Evolutionary conservation across 2,113 vertebrate genomes (phyloP), one percentile per base, ranked within the genome.

Genomic region (Lepus americanus): DNA sequence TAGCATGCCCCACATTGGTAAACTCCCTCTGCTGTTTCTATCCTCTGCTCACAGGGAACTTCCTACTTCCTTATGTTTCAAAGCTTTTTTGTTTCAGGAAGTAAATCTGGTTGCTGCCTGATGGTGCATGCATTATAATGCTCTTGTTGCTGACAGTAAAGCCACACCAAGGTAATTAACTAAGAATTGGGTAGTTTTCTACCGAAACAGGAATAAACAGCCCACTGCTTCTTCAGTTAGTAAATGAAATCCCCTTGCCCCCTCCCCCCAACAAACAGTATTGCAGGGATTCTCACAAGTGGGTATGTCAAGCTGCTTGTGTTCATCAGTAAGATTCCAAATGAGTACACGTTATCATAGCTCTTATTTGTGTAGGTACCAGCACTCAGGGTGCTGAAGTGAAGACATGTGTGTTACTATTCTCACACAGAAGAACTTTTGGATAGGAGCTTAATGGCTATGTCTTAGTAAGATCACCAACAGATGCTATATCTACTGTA

Each of bases 121-220:
- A 81, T 36, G 83, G 3, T 87, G 79, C 79, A 94, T 82, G 83
- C 74, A 95, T 92, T 97, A 83, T 95, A 69, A 89, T 79, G 11
- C 14, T 36, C 22, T 55, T 72, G 78, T 94, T 96, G 88, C 92
- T 87, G 80, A 95, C 79, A 95, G 97, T 53, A 96, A 82, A 66
- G 64, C 66, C 39, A 4, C n/a, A 72, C 36, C 8, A 39, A 92
- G 33, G 76, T 91, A 93, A 96, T 88, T 93, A 66, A 97, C 85
- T 0, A 76, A 78, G 76, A 89, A 4, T 85, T 87, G 6, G 6
- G 31, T 81, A 89, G 59, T 9, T 2, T 66, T 5, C 1, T 74
- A 0, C 0, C 61, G 59, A 83, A 94, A 81, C 6, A 66, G 14
- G 87, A 96, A 64, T 63, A 44, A 66, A 70, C 36, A 79, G n/a